phyloP scores from a whole-genome alignment of 2,113 vertebrate species.

The Damaliscus lunatus region DNA sequence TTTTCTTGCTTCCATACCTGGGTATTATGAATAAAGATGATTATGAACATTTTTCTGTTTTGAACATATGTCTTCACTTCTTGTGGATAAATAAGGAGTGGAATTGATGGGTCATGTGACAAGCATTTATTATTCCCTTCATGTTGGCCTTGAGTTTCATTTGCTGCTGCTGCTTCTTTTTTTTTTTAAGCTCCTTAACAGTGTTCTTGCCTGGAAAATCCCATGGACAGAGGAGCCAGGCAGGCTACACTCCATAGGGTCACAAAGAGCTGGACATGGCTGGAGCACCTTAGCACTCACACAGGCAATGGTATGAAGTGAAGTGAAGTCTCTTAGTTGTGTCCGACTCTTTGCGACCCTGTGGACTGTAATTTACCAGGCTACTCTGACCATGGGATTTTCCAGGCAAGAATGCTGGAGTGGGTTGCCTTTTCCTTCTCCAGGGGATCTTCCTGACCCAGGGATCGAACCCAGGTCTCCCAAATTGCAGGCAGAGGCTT shows the following conservation, averaged over 20 bases:
- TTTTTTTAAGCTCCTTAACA: background rate
- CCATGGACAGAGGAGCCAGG: background rate
- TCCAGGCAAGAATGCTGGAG: too few relatives aligned
- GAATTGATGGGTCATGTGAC: background rate
- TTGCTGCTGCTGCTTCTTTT: background rate
- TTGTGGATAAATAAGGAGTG: background rate
- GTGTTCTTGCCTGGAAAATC: background rate
- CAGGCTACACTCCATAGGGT: background rate
- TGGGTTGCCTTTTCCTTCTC: too few relatives aligned
- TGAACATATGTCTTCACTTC: background rate
- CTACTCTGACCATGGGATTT: too few relatives aligned
- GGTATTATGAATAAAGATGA: background rate
- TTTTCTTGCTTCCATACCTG: background rate
- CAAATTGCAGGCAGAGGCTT: too few relatives aligned
- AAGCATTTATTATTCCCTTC: background rate
- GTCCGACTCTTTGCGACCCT: too few relatives aligned
- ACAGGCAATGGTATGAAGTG: background rate
- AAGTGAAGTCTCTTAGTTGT: too few relatives aligned
- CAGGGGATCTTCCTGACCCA: too few relatives aligned
- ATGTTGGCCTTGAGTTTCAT: background rate
- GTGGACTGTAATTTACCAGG: too few relatives aligned
- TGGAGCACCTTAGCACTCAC: background rate
- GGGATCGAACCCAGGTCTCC: too few relatives aligned
- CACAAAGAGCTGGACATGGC: background rate
- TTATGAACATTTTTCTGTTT: background rate